Evolutionary conservation across 2,797 vertebrate genomes (phyloP), one percentile per base, ranked within the genome.

Genomic region (Melanotaenia pygmaea): DNA sequence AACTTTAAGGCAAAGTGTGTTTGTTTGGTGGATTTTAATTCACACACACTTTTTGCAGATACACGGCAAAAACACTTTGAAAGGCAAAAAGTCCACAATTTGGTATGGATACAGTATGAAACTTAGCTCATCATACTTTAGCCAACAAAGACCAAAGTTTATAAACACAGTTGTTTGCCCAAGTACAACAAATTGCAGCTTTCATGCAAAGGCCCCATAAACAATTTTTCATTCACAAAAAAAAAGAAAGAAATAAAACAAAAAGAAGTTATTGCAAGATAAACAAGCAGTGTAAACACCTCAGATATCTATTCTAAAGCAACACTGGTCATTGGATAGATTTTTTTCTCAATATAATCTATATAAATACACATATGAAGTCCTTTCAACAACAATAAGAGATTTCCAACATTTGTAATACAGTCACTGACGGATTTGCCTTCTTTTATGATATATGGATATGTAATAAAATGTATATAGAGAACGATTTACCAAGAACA

Each of bases 301-400:
- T 94, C 93, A 93, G 93, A 95, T 94, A 94, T 92, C 94, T 95
- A 94, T 90, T 94, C 93, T 95, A 94, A 95, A 94, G 93, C 93
- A 93, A 95, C 94, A 94, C 93, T 91, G 93, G 93, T 94, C 94
- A 93, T 94, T 93, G 91, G 91, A 95, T 95, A 95, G 93, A 94
- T 92, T 92, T 94, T 91, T 89, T 90, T 89, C 87, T 94, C 91
- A 93, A 95, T 95, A 95, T 92, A 95, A 94, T 95, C 94, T 95
- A 94, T 95, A 95, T 95, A 95, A 95, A 95, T 95, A 95, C 95
- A 95, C 94, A 95, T 94, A 92, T 93, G 93, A 94, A 94, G 92
- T 93, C 92, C 89, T 93, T 93, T 94, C 88, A 94, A 94, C 94
- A 93, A 94, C 93, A 79, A 94, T 94, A 94, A 94, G 92, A 91